Evolutionary conservation across 2,797 vertebrate species (phyloP), one percentile per base, ranked within the genome.

Genomic region (Crenuchus spilurus): DNA sequence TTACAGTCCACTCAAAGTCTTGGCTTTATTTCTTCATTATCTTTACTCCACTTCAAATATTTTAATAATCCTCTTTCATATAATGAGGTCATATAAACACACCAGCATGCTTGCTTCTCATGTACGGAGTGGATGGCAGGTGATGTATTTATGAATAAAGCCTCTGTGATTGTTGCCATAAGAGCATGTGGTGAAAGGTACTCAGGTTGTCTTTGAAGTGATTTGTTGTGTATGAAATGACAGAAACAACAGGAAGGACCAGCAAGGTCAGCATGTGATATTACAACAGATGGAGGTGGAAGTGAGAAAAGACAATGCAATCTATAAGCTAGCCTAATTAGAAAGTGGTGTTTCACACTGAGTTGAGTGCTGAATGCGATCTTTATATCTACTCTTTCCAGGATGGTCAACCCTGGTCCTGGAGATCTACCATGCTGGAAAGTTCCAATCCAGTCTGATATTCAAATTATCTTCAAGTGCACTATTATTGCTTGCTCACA

Each of bases 201-300:
- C 54, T 10, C 16, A 37, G 37, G 68, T 24, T 46, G 65, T 51
- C 72, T 22, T 7, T 13, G 26, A 24, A 33, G 9, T 1, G 48
- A 31, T 4, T 48, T 11, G 1, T 1, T 39, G 16, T 35, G 64
- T 49, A 57, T 68, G 39, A 18, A 26, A 8, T 75, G 69, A 70
- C 74, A 68, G 55, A 35, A 26, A 41, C 24, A n/a, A n/a, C n/a
- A n/a, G n/a, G 20, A 68, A 68, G 61, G 48, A 49, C 28, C 31
- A 13, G 16, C 66, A 48, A 41, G 48, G 66, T 46, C 22, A 57
- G 16, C 42, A 31, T 55, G 66, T 70, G 28, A 57, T 33, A 24
- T 42, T 46, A 37, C 22, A 24, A 70, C 60, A 63, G 66, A 24
- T 54, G 46, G 16, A 51, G 20, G 9, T 60, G 58, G 4, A 67